Conservation (phyloP, 2,888 invertebrate species). For the Scaptomyza cyrtandrae region DNA sequence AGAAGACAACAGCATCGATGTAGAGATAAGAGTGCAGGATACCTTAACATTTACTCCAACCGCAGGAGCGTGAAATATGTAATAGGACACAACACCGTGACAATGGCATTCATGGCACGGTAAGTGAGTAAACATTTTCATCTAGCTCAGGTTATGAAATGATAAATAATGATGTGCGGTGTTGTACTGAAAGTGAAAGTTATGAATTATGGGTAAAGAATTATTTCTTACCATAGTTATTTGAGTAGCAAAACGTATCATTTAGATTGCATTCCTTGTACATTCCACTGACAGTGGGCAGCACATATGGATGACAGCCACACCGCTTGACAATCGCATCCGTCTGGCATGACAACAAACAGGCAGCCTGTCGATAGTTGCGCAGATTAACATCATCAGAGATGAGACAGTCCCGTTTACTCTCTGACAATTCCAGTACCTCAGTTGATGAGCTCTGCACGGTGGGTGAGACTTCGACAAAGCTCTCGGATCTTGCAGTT, state of each 20-base stretch:
- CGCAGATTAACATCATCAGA: slow-evolving; percentile 78
- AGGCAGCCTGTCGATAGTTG: slow-evolving; percentile 82
- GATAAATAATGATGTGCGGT: background rate
- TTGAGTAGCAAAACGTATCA: slow-evolving; percentile 81
- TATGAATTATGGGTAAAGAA: background rate
- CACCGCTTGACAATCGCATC: slow-evolving; percentile 79
- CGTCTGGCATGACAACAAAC: slow-evolving; percentile 81
- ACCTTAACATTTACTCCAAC: slow-evolving; percentile 4
- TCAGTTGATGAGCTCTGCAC: slow-evolving; percentile 82
- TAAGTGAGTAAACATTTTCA: slow-evolving; percentile 4
- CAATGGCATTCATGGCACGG: slow-evolving; percentile 18
- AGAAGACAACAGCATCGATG: background rate
- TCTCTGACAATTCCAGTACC: slow-evolving; percentile 80
- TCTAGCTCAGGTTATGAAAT: background rate
- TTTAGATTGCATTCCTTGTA: slow-evolving; percentile 80
- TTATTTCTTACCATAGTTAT: slow-evolving; percentile 79
- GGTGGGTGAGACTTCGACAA: slow-evolving; percentile 83
- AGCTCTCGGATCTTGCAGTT: slow-evolving; percentile 82
- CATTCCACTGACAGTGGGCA: slow-evolving; percentile 72
- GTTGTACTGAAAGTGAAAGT: background rate
- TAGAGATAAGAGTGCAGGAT: slow-evolving; percentile 16
- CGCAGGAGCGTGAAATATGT: slow-evolving; percentile 28
- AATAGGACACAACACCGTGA: slow-evolving; percentile 1
- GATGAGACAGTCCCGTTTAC: slow-evolving; percentile 82
- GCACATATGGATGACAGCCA: slow-evolving; percentile 83